A percentile compares a stretch with the other conserved stretches of the same genome.
phyloP scores from a whole-genome alignment of 2,888 invertebrate genomes.

The Clistopyga incitator region DNA sequence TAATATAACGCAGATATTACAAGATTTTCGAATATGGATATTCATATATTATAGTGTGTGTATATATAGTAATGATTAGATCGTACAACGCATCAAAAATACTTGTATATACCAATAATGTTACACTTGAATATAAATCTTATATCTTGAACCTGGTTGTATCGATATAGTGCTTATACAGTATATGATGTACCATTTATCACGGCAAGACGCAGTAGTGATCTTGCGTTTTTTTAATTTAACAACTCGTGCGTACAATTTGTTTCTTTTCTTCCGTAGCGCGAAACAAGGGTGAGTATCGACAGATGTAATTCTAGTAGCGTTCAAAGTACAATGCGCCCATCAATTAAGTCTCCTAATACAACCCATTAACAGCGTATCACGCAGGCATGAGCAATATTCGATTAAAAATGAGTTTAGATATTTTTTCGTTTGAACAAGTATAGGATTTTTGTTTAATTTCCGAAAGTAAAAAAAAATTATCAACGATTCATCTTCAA shows the following conservation, averaged over 20 bases:
- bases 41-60: constrained; percentile 27
- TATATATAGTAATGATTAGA: constrained; percentile 26
- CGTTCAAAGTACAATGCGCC: neutral
- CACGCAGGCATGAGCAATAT: too few species aligned
- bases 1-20: constrained; percentile 8
- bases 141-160: constrained; percentile 27
- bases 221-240: constrained; percentile 36
- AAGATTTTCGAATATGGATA: constrained; percentile 29
- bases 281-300: constrained; percentile 7
- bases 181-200: constrained; percentile 54
- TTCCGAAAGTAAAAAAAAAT: too few species aligned
- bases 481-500: too few species aligned
- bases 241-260: constrained; percentile 41
- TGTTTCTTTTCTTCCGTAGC: neutral
- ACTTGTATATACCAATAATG: constrained; percentile 56
- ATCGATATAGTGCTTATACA: constrained; percentile 33
- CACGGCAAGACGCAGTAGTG: constrained; percentile 46
- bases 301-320: neutral
- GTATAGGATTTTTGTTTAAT: too few species aligned
- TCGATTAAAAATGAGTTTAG: too few species aligned
- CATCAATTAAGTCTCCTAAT: too few species aligned
- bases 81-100: constrained; percentile 59
- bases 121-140: constrained; percentile 41
- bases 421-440: too few species aligned
- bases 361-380: too few species aligned